Evolutionary conservation across 2,888 invertebrate species (phyloP).

Genomic region (Exephanes ischioxanthus): DNA sequence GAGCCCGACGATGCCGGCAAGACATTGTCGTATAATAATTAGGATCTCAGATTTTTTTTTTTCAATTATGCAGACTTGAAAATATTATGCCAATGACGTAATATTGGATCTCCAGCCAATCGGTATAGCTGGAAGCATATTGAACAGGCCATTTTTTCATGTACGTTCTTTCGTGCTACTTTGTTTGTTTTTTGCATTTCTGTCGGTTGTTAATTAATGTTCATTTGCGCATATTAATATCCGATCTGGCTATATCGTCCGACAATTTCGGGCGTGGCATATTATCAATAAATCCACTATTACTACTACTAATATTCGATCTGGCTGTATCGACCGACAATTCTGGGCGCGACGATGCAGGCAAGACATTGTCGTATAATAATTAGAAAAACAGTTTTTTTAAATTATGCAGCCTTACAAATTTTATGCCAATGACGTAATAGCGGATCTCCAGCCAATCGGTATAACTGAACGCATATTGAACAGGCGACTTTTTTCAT

Average conservation of each 20-base stretch:
- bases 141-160: too few relatives aligned
- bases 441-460: background rate
- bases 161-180: too few relatives aligned
- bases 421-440: background rate
- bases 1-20: too few relatives aligned
- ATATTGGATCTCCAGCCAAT: too few relatives aligned
- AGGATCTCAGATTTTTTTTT: too few relatives aligned
- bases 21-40: too few relatives aligned
- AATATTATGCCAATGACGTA: too few relatives aligned
- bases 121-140: too few relatives aligned
- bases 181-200: background rate
- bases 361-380: constrained; percentile 63
- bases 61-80: too few relatives aligned
- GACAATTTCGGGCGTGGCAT: too few relatives aligned
- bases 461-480: background rate
- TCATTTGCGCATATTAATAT: constrained; percentile 63
- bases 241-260: too few relatives aligned
- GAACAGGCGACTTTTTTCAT: background rate
- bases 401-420: background rate
- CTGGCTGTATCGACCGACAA: constrained; percentile 75
- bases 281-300: too few relatives aligned
- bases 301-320: constrained; percentile 64
- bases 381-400: background rate
- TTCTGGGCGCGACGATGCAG: constrained; percentile 77
- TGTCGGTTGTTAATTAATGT: background rate